These are phyloP conservation scores for Drosophila bifasciata DNA, from an alignment of 1,140 invertebrate species.

Conservation along the genomic window DNA sequence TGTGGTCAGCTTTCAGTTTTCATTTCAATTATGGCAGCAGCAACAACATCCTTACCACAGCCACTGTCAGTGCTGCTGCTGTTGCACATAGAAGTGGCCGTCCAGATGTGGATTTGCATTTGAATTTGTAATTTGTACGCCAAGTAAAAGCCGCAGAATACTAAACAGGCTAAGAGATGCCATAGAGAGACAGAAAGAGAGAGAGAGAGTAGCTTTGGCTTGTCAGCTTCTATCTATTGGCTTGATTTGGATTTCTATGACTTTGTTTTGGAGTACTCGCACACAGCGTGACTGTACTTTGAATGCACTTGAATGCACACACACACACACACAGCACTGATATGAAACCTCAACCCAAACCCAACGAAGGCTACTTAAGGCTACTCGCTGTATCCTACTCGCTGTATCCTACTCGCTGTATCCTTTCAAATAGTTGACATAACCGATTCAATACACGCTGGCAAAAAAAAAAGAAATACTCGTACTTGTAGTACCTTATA, in stretches of 20 bases:
- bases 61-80: not conserved
- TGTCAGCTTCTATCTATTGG: not conserved
- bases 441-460: slow-evolving; percentile 25
- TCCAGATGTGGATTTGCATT: slow-evolving; percentile 14
- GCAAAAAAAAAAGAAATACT: too few species aligned
- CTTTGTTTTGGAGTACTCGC: too few species aligned
- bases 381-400: not conserved
- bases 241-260: too few species aligned
- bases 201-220: too few species aligned
- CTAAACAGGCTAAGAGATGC: not conserved
- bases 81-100: not conserved
- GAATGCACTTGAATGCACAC: not conserved
- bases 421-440: slow-evolving; percentile 12
- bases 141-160: slow-evolving; percentile 16
- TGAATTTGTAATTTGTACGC: slow-evolving; percentile 11
- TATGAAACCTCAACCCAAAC: too few species aligned
- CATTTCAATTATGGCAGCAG: slow-evolving; percentile 19
- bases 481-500: too few species aligned
- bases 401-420: not conserved
- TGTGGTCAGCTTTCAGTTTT: slow-evolving; percentile 21
- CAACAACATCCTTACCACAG: not conserved
- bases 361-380: too few species aligned
- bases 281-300: slow-evolving; percentile 4
- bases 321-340: too few species aligned
- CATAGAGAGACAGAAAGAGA: not conserved